These are phyloP conservation scores for Cyanoderma ruficeps DNA, from an alignment of 2,113 vertebrate species.

Conservation along the genomic window DNA sequence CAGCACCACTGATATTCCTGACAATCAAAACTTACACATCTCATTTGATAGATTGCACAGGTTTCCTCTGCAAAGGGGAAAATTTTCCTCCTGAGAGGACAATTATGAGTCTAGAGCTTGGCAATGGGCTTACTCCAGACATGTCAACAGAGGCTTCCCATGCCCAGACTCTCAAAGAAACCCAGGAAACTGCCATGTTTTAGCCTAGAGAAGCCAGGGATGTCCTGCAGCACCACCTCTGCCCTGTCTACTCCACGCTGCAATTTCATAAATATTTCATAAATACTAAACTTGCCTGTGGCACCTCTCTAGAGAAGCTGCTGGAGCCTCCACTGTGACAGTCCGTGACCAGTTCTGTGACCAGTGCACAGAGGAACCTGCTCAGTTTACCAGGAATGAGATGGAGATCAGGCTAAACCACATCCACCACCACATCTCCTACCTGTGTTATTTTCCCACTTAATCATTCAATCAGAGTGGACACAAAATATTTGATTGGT, in stretches of 20 bases:
- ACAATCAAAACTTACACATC: not conserved
- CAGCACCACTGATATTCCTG: not conserved
- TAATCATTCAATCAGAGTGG: not conserved
- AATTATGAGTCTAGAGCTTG: not conserved
- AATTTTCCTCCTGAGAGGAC: not conserved
- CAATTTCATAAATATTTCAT: not conserved
- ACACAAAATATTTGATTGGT: not conserved
- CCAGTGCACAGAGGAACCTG: not conserved
- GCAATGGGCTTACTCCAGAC: not conserved
- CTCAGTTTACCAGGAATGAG: not conserved
- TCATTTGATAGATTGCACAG: not conserved
- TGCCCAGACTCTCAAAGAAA: not conserved
- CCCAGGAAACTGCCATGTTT: rapidly evolving
- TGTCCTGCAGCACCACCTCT: not conserved
- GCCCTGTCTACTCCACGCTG: not conserved
- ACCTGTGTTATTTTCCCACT: not conserved
- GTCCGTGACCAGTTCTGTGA: not conserved
- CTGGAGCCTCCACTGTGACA: not conserved
- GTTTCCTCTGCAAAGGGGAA: not conserved
- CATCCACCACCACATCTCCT: not conserved
- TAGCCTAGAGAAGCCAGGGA: not conserved
- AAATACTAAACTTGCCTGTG: not conserved
- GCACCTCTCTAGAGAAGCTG: not conserved
- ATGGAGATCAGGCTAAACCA: not conserved
- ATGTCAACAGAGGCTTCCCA: not conserved